Evolutionary conservation across 2,888 invertebrate genomes (phyloP).

Genomic region (Pogonocherus hispidulus): DNA sequence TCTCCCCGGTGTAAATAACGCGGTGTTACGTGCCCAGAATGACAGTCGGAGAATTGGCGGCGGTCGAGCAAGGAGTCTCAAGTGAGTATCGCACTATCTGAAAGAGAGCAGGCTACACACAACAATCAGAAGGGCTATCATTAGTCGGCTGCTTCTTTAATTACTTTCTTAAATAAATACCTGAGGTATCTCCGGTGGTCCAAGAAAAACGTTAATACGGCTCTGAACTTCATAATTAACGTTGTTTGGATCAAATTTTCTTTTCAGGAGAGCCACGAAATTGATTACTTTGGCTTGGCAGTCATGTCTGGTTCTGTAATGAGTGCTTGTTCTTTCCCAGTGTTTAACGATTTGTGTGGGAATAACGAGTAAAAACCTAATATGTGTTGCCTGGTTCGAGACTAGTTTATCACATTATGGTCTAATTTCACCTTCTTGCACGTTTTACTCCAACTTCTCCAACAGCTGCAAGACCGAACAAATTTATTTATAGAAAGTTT

Average conservation of each 20-base stretch:
- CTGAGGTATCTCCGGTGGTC: conserved; percentile 18
- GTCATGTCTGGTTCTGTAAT: conserved; percentile 12
- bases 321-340: conserved; percentile 15
- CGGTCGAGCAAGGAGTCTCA: conserved; percentile 7
- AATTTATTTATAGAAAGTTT: too few species aligned
- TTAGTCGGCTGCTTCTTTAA: conserved; percentile 38
- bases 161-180: conserved; percentile 42
- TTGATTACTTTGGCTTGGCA: conserved; percentile 25
- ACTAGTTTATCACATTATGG: background rate
- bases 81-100: conserved; percentile 37
- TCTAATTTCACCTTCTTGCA: too few species aligned
- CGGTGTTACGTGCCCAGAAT: conserved; percentile 44
- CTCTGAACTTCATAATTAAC: conserved; percentile 37
- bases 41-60: conserved; percentile 17
- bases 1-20: conserved; percentile 49
- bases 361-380: conserved; percentile 5
- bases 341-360: background rate
- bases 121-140: conserved; percentile 39
- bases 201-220: conserved; percentile 36
- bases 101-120: conserved; percentile 45
- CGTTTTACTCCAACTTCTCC: too few species aligned
- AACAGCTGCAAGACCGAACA: too few species aligned
- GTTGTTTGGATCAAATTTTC: conserved; percentile 33
- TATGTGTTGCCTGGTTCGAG: background rate
- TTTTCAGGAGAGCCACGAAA: conserved; percentile 24